These are phyloP conservation scores for Umimayanthus chanpuru DNA, from an alignment of 92 coral and sea anemone genomes.

Conservation along the genomic window DNA sequence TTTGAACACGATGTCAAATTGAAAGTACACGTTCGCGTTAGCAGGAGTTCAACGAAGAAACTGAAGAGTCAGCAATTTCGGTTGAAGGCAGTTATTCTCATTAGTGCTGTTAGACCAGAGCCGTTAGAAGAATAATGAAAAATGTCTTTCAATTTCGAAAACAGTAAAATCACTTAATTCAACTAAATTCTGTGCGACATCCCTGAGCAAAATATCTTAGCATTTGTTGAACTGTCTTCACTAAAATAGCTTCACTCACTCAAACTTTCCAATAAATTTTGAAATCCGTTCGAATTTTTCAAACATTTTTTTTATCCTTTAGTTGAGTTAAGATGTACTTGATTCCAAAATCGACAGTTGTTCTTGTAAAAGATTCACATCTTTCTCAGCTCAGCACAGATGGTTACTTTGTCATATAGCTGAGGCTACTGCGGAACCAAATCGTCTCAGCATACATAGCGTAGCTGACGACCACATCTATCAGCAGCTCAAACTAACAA, in stretches of 20 bases:
- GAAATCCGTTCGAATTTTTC: no score
- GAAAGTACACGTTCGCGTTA: not conserved
- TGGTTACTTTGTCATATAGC: not conserved
- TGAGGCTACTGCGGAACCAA: not conserved
- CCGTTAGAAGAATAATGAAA: not conserved
- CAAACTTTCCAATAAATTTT: not conserved
- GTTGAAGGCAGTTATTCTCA: not conserved
- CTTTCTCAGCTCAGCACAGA: not conserved
- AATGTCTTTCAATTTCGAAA: not conserved
- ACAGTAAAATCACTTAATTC: no score
- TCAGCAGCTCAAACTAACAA: no score
- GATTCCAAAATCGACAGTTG: no score
- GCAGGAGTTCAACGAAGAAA: not conserved
- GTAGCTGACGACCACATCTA: no score
- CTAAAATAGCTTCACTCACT: not conserved
- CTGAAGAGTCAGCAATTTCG: not conserved
- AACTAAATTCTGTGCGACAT: not conserved
- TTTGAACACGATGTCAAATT: slow-evolving; percentile 16
- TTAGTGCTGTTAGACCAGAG: not conserved
- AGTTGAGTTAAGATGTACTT: no score
- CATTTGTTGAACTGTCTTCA: not conserved
- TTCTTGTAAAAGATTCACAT: not conserved
- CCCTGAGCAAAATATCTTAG: not conserved
- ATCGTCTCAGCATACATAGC: not conserved
- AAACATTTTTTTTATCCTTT: no score